Evolutionary conservation across 2,113 vertebrate species (phyloP), one percentile per base, ranked within the genome.

Genomic region (Tachysurus vachellii): DNA sequence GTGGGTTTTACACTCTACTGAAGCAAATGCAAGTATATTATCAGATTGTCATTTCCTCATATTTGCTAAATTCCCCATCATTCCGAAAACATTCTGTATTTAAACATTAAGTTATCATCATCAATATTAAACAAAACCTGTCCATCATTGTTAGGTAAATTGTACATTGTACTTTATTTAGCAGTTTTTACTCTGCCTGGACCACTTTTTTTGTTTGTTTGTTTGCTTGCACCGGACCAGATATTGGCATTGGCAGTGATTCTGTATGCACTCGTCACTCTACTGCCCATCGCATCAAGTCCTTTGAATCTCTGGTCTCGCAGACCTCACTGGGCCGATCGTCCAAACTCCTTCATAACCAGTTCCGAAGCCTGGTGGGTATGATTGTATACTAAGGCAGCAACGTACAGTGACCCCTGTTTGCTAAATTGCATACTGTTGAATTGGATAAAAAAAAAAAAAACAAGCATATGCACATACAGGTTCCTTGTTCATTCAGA

Each of bases 301-400:
- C 98, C 0, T 98, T 99, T 1, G 98, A 99, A 93, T 98, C 97
- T 17, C 93, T 99, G 90, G 96, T 96, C 92, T 96, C 96, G 36
- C 98, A 98, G 93, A 94, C 97, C 89, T 95, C 94, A 54, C 95
- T 98, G 89, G 94, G 95, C 42, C 96, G 97, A 90, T 96, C 97
- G 91, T 98, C 98, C 92, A 98, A 97, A 94, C 94, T 97, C 91
- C 94, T 98, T 92, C 97, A 98, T 93, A 97, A 96, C 93, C 98
- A 99, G 92, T 99, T 98, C 93, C 96, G 98, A 91, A 99, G 98
- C 94, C 94, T 99, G 97, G 98, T 99, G 93, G 97, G 97, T 85
- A n/a, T 66, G 44, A 66, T 64, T 5, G 21, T 82, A 26, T 64
- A 82, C 16, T 80, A 80, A 57, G 36, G 28, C 23, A 36, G 77